Evolutionary conservation across 2,797 vertebrate species (phyloP).

Genomic region (Melanotaenia maccullochi): DNA sequence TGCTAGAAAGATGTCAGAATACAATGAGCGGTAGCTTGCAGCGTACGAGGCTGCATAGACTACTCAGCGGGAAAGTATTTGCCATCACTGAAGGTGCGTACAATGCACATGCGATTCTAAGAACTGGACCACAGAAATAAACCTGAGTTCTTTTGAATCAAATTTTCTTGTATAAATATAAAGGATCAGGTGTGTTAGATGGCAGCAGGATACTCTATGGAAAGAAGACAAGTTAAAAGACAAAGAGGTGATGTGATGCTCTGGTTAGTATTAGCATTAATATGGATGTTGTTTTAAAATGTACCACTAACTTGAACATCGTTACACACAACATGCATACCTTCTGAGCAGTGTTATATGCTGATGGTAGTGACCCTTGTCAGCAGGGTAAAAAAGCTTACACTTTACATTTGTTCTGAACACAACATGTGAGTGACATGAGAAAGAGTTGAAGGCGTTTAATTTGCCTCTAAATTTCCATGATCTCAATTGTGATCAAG

Average conservation of each 20-base stretch:
- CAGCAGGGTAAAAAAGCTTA: neutral
- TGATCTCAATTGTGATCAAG: neutral
- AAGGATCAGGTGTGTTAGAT: neutral
- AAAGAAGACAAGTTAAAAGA: neutral
- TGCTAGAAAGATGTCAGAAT: too few relatives aligned
- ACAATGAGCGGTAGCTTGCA: neutral
- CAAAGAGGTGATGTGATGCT: neutral
- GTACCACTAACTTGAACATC: neutral
- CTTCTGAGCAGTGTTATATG: neutral
- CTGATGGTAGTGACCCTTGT: neutral
- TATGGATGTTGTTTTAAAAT: neutral
- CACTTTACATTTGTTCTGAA: neutral
- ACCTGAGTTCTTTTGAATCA: neutral
- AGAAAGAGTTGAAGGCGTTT: neutral
- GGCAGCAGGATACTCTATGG: neutral
- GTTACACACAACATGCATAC: neutral
- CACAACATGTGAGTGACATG: neutral
- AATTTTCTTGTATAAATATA: neutral
- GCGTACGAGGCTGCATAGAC: neutral
- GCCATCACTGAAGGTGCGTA: neutral
- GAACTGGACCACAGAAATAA: neutral
- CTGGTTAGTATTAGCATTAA: neutral
- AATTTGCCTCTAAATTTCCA: neutral
- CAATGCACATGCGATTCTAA: neutral
- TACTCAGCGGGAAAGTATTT: neutral